These are phyloP conservation scores for Toxonevra muliebris DNA, from an alignment of 2,888 invertebrate species.

Conservation along the genomic window DNA sequence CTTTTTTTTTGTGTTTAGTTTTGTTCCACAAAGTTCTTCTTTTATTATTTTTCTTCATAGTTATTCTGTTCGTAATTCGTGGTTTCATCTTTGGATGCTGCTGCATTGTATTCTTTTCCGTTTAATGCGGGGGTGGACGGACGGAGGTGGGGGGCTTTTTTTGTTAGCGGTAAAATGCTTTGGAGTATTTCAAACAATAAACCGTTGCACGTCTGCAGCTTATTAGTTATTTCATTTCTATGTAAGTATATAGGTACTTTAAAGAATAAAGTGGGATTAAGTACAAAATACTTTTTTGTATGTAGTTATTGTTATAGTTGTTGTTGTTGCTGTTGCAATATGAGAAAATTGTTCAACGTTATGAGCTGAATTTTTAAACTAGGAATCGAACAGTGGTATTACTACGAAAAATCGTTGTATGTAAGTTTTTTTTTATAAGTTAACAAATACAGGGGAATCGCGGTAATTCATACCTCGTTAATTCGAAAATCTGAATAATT, in stretches of 20 bases:
- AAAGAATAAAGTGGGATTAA: constrained; percentile 6
- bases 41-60: not conserved
- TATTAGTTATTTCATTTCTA: constrained; percentile 34
- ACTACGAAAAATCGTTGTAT: no score
- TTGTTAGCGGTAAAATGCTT: not conserved
- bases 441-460: no score
- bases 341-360: constrained; percentile 14
- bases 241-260: not conserved
- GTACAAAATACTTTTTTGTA: constrained; percentile 28
- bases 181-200: constrained; percentile 18
- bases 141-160: not conserved
- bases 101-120: not conserved
- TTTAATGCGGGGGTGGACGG: not conserved
- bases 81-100: not conserved
- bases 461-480: no score
- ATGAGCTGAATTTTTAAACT: constrained; percentile 1
- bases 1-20: no score
- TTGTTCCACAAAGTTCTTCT: not conserved
- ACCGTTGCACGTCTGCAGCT: constrained; percentile 34
- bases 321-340: constrained; percentile 28
- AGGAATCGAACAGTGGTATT: not conserved
- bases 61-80: not conserved
- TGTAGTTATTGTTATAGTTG: not conserved
- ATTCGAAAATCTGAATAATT: no score
- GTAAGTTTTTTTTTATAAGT: no score